A percentile compares a stretch with the other conserved stretches of the same genome.
Conservation (phyloP, 2,888 invertebrate species). For the Dryomyza anilis region DNA sequence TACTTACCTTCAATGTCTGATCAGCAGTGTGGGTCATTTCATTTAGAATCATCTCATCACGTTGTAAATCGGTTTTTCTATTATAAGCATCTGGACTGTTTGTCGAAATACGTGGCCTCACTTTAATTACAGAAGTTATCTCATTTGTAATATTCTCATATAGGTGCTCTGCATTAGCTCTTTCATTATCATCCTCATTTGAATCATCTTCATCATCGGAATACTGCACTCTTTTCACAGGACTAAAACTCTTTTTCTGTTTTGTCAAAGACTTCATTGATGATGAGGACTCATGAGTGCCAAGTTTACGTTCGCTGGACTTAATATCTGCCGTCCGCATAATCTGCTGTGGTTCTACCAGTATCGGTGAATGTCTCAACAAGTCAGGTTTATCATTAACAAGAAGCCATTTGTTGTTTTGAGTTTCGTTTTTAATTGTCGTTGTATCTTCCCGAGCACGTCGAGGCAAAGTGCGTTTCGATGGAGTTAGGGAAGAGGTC, state of each 20-base stretch:
- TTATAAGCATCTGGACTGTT: constrained; percentile 44
- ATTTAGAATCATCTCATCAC: constrained; percentile 63
- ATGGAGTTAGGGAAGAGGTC: constrained; percentile 5
- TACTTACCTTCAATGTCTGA: constrained; percentile 63
- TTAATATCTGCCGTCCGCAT: constrained; percentile 27
- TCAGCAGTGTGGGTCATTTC: constrained; percentile 67
- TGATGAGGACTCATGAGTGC: too few species aligned
- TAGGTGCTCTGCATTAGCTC: constrained; percentile 46
- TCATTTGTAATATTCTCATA: constrained; percentile 58
- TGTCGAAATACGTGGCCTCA: constrained; percentile 32
- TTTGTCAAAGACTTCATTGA: not conserved
- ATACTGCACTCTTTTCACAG: constrained; percentile 1
- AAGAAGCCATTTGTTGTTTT: constrained; percentile 52
- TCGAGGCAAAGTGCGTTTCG: constrained; percentile 36
- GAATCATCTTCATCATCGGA: constrained; percentile 34
- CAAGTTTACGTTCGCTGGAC: constrained; percentile 27
- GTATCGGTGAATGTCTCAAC: constrained; percentile 55
- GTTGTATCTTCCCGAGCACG: too few species aligned
- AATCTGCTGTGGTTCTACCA: constrained; percentile 40
- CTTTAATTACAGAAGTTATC: constrained; percentile 49
- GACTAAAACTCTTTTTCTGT: not conserved
- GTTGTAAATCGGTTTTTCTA: constrained; percentile 54
- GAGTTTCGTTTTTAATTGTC: too few species aligned
- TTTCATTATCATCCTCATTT: not conserved
- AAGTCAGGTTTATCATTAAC: constrained; percentile 58